Evolutionary conservation across 35 echinoderm and acorn worm genomes (phyloP), one percentile per base, ranked within the genome.

Genomic region (Nesometra sesokonis): DNA sequence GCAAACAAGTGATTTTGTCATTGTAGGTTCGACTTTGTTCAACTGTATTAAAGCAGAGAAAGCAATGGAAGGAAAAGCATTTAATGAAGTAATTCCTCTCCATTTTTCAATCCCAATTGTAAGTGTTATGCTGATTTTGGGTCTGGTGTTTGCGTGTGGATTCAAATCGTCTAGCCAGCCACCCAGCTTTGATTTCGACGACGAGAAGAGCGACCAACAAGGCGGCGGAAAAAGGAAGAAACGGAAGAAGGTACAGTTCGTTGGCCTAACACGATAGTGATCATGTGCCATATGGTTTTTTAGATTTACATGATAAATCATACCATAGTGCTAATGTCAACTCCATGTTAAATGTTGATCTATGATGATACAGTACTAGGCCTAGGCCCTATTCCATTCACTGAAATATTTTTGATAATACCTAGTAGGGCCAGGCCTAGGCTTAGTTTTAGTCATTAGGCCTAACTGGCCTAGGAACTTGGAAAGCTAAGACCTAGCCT

Each of bases 101-200:
- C 81, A 83, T 35, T 83, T 83, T 83, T 83, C 81, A 36, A 35
- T 83, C 15, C 81, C 81, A 0, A 38, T 83, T 35, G 32, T 83
- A 38, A 83, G 81, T 83, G 81, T 83, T 83, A 83, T 83, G n/a
- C 34, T 83, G 15, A 3, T 83, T 30, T 35, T 83, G 13, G 81
- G 81, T 83, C 81, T 83, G 3, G 81, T 83, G 9, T 83, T 83
- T 38, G 81, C 37, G 13, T 83, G 37, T 30, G 81, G 81, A 19
- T 83, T 83, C 81, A 83, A 83, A 35, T 83, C 81, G 3, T 37
- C 81, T 36, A 83, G 33, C 81, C 81, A 35, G 34, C 81, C 81
- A 3, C 81, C 81, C 8, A 37, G 34, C 34, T 83, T 83, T 83
- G 81, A 83, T 29, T 83, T 83, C 30, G 81, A 83, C 27, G 81